Evolutionary conservation across 2,797 vertebrate genomes (phyloP).

Genomic region (Xyrichtys novacula): DNA sequence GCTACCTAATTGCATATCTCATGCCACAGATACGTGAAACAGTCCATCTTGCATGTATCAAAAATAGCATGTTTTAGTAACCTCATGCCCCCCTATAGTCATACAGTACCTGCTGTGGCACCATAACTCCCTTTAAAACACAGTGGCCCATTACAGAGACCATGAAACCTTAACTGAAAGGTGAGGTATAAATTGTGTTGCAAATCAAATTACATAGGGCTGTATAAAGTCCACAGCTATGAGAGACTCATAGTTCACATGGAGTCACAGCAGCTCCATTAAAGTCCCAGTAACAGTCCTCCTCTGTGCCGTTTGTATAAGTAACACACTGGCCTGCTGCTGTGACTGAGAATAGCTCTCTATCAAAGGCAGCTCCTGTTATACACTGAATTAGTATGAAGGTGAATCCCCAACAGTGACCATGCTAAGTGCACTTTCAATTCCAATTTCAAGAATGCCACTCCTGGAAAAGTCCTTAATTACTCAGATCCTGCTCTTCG

Average conservation of each 20-base stretch:
- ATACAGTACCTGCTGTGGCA: neutral
- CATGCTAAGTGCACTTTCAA: constrained; percentile 70
- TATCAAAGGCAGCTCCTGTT: constrained; percentile 27
- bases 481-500: constrained; percentile 73
- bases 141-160: constrained; percentile 15
- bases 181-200: constrained; percentile 17
- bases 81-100: neutral
- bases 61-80: too few species aligned
- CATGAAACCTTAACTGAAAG: constrained; percentile 29
- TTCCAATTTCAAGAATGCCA: constrained; percentile 77
- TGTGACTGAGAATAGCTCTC: constrained; percentile 48
- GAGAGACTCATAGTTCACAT: constrained; percentile 39
- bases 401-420: constrained; percentile 59
- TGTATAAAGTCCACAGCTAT: constrained; percentile 11
- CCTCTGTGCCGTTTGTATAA: constrained; percentile 36
- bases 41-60: too few species aligned
- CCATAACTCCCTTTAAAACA: neutral
- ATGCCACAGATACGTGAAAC: too few species aligned
- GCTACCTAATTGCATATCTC: too few species aligned
- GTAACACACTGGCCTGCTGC: constrained; percentile 43
- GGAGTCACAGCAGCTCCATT: constrained; percentile 42
- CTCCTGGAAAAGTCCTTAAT: constrained; percentile 82
- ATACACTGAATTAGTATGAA: constrained; percentile 57
- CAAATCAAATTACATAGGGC: constrained; percentile 57
- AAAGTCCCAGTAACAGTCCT: constrained; percentile 15